Conservation (phyloP, 2,113 vertebrate species). For the Condylura cristata region DNA sequence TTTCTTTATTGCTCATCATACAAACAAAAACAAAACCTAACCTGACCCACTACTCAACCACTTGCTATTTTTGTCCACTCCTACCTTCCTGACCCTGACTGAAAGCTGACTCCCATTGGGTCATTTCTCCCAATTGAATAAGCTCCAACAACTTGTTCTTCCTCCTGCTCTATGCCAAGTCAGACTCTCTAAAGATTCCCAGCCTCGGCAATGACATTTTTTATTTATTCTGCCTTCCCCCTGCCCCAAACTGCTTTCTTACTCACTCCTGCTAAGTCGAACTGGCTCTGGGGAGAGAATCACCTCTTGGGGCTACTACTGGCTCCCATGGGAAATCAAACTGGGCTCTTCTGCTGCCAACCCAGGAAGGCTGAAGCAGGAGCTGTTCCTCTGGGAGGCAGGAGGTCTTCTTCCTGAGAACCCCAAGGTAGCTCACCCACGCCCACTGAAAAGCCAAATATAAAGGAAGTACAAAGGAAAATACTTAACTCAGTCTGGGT, state of each 20-base stretch:
- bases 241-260: neutral
- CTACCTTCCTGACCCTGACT: neutral
- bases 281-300: neutral
- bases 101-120: neutral
- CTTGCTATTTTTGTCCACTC: neutral
- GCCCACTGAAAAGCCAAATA: neutral
- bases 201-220: neutral
- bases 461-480: neutral
- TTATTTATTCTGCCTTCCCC: neutral
- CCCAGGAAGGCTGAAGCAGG: neutral
- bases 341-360: neutral
- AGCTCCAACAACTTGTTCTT: slow-evolving; percentile 9
- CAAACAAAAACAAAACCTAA: slow-evolving; percentile 3
- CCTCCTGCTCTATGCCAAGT: neutral
- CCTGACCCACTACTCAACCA: neutral
- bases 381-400: neutral
- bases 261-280: neutral
- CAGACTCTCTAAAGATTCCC: neutral
- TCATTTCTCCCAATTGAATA: slow-evolving; percentile 24
- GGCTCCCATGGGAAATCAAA: slow-evolving; percentile 19
- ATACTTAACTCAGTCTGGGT: neutral
- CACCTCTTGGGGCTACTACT: neutral
- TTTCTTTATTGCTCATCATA: neutral
- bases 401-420: neutral
- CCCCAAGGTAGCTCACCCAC: neutral